Evolutionary conservation across 2,797 vertebrate species (phyloP), one percentile per base, ranked within the genome.

Genomic region (Thamnophis elegans): DNA sequence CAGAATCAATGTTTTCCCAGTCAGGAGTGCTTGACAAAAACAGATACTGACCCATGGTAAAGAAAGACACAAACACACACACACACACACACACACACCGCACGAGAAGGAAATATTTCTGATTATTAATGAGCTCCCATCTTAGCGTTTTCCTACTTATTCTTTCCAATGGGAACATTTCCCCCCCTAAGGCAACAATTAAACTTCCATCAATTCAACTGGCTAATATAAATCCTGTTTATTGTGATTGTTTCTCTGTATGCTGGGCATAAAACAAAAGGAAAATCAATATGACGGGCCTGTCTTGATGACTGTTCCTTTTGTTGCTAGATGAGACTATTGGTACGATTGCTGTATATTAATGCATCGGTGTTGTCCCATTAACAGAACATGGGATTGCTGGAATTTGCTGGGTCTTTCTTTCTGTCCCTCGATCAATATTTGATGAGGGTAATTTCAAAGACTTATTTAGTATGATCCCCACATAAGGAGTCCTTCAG

Each of bases 361-460:
- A 93, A 92, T 94, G 95, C 96, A 95, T 89, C 91, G 86, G 88
- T 92, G 92, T 90, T 88, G 89, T 94, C 92, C 94, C 51, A 36
- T 95, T 95, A 94, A 95, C 0, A 0, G 82, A 42, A 93, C 5
- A 0, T 68, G 85, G 94, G 87, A 90, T 68, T 68, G 82, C 94
- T 94, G 89, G 92, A 92, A 92, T 96, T 96, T 0, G 47, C 82
- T 91, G 68, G 92, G 85, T 56, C 36, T 58, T 78, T 90, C 88
- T 85, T 88, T 9, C 1, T 97, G 96, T 97, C 93, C 94, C 90
- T 97, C 95, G 95, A 97, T 97, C 97, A 98, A 97, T 97, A 97
- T 97, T 98, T 97, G 97, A 98, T 97, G 96, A 98, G 97, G 96
- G 96, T 96, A 97, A 97, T 98, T 97, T 97, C 97, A 98, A 97